Evolutionary conservation across 2,888 invertebrate genomes (phyloP).

Genomic region (Drosophila barbarae): DNA sequence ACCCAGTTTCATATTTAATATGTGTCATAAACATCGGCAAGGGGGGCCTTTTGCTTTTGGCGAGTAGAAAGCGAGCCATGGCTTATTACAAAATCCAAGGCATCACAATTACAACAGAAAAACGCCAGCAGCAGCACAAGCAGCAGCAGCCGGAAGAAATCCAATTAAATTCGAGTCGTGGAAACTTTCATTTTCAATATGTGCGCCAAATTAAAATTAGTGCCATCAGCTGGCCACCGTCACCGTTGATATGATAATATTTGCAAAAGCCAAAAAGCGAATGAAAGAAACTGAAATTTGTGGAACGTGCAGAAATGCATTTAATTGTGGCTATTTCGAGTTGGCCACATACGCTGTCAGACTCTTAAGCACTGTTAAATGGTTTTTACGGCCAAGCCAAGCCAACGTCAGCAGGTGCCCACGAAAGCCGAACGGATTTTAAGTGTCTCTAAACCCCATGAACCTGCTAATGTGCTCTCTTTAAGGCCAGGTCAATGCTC

Average conservation of each 20-base stretch:
- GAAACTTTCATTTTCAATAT: conserved; percentile 72
- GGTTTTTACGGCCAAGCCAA: conserved; percentile 43
- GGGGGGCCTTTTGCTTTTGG: conserved; percentile 33
- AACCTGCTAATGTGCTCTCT: conserved; percentile 9
- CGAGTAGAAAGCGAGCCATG: conserved; percentile 55
- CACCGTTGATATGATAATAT: conserved; percentile 23
- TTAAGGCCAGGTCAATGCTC: conserved; percentile 14
- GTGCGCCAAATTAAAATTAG: conserved; percentile 70
- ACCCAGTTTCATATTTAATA: conserved; percentile 65
- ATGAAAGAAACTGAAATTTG: conserved; percentile 30
- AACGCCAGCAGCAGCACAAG: conserved; percentile 19
- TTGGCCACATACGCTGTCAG: conserved; percentile 55
- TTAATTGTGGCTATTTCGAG: conserved; percentile 59
- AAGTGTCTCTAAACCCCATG: conserved; percentile 31
- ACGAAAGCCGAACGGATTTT: conserved; percentile 43
- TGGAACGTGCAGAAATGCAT: conserved; percentile 68
- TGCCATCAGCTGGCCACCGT: conserved; percentile 17
- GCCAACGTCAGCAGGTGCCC: conserved; percentile 34
- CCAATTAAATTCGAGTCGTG: conserved; percentile 67
- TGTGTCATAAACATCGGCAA: conserved; percentile 54
- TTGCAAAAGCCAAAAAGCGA: conserved; percentile 35
- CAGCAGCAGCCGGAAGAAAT: conserved; percentile 49
- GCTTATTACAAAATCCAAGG: conserved; percentile 44
- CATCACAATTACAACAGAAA: conserved; percentile 58
- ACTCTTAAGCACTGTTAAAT: conserved; percentile 58